Base-by-base conservation (phyloP, 2,797 vertebrate genomes). In the Tadarida brasiliensis region DNA sequence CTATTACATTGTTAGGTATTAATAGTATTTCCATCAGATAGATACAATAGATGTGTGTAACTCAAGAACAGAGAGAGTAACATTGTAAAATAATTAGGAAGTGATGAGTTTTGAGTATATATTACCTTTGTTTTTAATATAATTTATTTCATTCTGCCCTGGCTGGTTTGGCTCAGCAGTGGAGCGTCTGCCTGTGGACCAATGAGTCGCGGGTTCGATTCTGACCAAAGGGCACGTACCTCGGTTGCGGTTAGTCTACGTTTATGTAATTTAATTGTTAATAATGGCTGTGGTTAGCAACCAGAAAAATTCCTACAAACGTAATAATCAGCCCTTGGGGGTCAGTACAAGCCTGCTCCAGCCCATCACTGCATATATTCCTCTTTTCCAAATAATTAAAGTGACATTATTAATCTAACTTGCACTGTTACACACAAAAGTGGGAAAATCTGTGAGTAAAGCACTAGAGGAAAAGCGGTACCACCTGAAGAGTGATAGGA, bases 381-480 rank as follows among this genome's bases (percentile, higher is more conserved):
- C 77, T 71, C 16, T 81, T 81, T 59, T 81, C 67, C 59, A 57
- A 30, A 92, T 51, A 92, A 76, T 77, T 68, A 24, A 59, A 71
- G 35, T 67, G 56, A 35, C 9, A 44, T 49, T 63, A 44, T 44
- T 28, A 73, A 93, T 57, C 74, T 19, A 56, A 74, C 39, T n/a
- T 91, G 96, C 85, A 83, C 82, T 84, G 84, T 65, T 91, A 51
- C 68, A 97, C 90, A 47, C 35, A 9, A 80, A 81, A 7, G 28
- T 44, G 24, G 57, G 30, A 93, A 86, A 87, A 85, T 0, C 73
- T 95, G 39, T 61, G 87, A 61, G 24, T 3, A 85, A 91, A 86
- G 33, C 20, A 65, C 22, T 74, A 22, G 82, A 15, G 65, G 93
- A 74, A 94, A 74, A 30, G 5, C 92, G 49, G 30, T 63, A 59